Percentiles rank a stretch among this genome's conserved stretches.
phyloP scores from a whole-genome alignment of 2,888 invertebrate species.

The Arctia plantaginis region DNA sequence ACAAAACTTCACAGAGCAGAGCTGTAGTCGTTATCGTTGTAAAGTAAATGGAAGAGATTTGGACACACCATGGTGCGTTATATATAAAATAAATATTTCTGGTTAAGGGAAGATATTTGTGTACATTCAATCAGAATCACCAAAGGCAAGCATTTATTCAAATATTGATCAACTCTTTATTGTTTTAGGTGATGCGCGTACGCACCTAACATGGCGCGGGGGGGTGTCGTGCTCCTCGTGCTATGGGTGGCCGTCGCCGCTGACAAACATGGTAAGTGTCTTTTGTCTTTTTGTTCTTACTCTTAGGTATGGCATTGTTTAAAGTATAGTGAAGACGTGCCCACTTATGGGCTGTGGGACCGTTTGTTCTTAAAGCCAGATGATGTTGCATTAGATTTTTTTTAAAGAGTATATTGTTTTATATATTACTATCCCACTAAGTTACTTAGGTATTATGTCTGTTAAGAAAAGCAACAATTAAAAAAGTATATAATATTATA shows the following conservation, averaged over 20 bases:
- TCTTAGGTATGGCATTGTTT: conserved; percentile 28
- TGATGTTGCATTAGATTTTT: not conserved
- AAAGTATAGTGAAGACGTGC: conserved; percentile 6
- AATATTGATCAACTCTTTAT: conserved; percentile 78
- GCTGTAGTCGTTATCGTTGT: not conserved
- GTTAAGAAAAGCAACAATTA: no score
- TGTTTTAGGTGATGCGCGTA: conserved; percentile 85
- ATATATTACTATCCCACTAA: not conserved
- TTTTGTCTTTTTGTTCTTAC: conserved; percentile 45
- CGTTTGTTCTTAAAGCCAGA: not conserved
- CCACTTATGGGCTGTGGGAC: conserved; percentile 14
- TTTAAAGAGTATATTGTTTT: not conserved
- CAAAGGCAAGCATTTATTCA: conserved; percentile 53
- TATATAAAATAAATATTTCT: not conserved
- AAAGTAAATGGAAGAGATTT: not conserved
- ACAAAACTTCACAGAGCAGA: no score
- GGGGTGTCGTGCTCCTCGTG: conserved; percentile 78
- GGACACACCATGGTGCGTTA: not conserved
- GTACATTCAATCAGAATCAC: conserved; percentile 25
- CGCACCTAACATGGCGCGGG: conserved; percentile 81
- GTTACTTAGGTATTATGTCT: not conserved
- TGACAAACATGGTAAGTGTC: conserved; percentile 78
- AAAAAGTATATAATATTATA: not conserved
- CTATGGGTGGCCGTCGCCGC: conserved; percentile 82
- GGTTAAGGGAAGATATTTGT: not conserved